Evolutionary conservation across 2,888 invertebrate species (phyloP), one percentile per base, ranked within the genome.

Genomic region (Neoitamus cyanurus): DNA sequence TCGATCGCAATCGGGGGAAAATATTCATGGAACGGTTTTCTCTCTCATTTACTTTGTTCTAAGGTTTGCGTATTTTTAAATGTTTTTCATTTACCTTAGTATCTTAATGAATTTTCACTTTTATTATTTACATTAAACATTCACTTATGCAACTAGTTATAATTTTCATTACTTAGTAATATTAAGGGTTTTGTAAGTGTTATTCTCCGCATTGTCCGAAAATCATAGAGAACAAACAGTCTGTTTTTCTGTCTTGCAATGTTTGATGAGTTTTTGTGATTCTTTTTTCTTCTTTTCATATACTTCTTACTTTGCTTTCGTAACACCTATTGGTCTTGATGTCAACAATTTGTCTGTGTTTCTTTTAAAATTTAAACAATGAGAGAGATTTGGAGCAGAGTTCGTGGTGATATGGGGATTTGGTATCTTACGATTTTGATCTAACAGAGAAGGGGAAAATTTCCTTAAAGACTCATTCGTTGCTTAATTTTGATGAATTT

Each of bases 21-120:
- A 82, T 82, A 82, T 82, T 82, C 68, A 82, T 82, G 82, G 82
- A 82, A 82, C 82, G 82, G 82, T 82, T 58, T 58, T 82, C 82
- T 69, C 37, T 82, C 75, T 20, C 37, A 37, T 75, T 80, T 20
- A 25, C 20, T 82, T 82, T 82, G 68, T 82, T 82, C 69, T 82
- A 82, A 48, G 48, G 69, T 82, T 78, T 78, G 78, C 78, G 31
- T 80, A 34, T 82, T 82, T 82, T 82, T 82, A 37, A 75, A 34
- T 69, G 15, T 69, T 68, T 82, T 69, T 25, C 30, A 9, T 42
- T 69, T 82, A 25, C 11, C 37, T 75, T 75, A 75, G 68, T 80
- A 80, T 68, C 68, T 82, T 69, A 82, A 69, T 82, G 82, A 82
- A 82, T 31, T 69, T 34, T 75, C 34, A 69, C n/a, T 82, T 82